Percentiles rank a stretch among this genome's conserved stretches.
Evolutionary conservation across 1,140 invertebrate genomes (phyloP).

Genomic region (Drosophila nebulosa): DNA sequence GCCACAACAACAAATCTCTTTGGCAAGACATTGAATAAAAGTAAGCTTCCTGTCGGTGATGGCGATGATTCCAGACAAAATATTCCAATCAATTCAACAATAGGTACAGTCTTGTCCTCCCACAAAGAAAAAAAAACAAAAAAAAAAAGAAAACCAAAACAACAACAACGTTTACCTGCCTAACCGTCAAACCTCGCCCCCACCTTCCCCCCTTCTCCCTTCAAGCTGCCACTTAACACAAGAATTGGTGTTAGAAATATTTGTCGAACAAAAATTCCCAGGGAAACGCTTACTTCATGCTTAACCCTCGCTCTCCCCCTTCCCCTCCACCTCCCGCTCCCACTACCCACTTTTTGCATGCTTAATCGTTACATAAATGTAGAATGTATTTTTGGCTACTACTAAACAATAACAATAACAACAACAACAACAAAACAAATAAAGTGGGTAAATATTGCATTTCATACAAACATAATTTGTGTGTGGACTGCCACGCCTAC

Average conservation of each 20-base stretch:
- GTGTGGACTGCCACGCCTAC: no score
- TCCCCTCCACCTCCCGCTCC: not conserved
- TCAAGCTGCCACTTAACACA: not conserved
- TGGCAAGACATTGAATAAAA: conserved; percentile 62
- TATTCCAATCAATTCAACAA: conserved; percentile 81
- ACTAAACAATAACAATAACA: no score
- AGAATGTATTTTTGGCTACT: not conserved
- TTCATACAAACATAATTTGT: not conserved
- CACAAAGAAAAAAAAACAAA: not conserved
- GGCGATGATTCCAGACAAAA: conserved; percentile 78
- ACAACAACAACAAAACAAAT: not conserved
- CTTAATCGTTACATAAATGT: not conserved
- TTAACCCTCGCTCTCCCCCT: not conserved
- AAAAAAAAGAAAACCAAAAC: not conserved
- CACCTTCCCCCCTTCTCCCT: no score
- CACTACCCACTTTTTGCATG: not conserved
- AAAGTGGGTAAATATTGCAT: not conserved
- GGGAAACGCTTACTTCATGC: not conserved
- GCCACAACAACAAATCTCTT: conserved; percentile 59
- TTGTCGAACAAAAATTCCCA: not conserved
- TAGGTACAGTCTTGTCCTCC: conserved; percentile 76
- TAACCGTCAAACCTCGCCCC: not conserved
- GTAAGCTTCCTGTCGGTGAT: conserved; percentile 69
- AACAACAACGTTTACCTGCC: not conserved
- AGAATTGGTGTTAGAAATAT: not conserved